Conservation (phyloP, 1,140 invertebrate species). For the Heterodera carotae region DNA sequence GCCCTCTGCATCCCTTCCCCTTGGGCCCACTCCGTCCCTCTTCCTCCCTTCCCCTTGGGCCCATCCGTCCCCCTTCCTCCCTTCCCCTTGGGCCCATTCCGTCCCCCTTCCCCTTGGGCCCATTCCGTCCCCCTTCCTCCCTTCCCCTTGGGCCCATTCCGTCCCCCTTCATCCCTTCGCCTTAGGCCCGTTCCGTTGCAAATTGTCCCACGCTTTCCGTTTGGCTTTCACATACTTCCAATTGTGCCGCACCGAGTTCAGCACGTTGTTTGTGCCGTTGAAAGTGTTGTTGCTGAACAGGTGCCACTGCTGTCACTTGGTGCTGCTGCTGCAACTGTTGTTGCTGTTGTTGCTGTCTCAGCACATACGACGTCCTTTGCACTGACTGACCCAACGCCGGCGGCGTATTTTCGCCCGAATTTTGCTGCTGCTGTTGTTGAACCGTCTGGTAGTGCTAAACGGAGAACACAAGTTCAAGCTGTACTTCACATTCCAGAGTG, state of each 20-base stretch:
- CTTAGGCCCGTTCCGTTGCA: no score
- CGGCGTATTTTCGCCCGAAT: not conserved
- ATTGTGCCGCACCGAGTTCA: not conserved
- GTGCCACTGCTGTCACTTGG: not conserved
- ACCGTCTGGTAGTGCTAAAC: slow-evolving; percentile 29
- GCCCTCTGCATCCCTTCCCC: no score
- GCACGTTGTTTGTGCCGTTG: not conserved
- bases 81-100: no score
- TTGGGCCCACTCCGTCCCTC: no score
- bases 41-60: no score
- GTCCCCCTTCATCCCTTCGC: no score
- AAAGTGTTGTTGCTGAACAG: not conserved
- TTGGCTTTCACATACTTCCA: not conserved
- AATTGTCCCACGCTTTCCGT: no score
- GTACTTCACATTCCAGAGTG: not conserved
- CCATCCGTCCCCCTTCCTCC: no score
- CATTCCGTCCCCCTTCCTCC: no score
- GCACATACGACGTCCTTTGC: not conserved
- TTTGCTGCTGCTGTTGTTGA: slow-evolving; percentile 22
- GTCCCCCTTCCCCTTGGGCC: no score
- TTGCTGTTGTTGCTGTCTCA: slow-evolving; percentile 4
- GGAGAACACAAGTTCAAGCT: not conserved
- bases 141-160: no score
- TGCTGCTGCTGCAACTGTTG: not conserved
- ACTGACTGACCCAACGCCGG: not conserved